A percentile compares a stretch with the other conserved stretches of the same genome.
Evolutionary conservation across 1,140 invertebrate genomes (phyloP).

Genomic region (Drosophila malerkotliana): DNA sequence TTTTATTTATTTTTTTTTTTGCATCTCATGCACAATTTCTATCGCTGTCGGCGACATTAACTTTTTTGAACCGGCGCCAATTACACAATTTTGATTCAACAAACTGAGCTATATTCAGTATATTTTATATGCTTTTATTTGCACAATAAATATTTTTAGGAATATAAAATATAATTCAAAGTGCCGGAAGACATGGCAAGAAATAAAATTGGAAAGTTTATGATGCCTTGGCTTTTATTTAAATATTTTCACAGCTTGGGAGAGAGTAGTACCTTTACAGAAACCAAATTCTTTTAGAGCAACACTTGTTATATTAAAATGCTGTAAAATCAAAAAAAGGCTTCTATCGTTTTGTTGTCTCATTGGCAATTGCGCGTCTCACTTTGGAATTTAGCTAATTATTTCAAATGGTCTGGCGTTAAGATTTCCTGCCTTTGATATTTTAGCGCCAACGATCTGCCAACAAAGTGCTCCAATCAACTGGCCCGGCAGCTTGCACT

Average conservation of each 20-base stretch:
- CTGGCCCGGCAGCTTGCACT: constrained; percentile 13
- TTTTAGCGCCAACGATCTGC: constrained; percentile 37
- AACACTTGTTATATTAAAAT: not conserved
- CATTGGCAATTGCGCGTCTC: constrained; percentile 16
- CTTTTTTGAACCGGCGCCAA: constrained; percentile 5
- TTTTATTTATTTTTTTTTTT: constrained; percentile 4
- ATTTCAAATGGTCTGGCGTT: constrained; percentile 22
- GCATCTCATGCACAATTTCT: constrained; percentile 29
- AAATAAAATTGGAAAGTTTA: constrained; percentile 56
- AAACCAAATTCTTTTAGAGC: not conserved
- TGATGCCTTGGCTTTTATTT: constrained; percentile 6
- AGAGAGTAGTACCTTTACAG: not conserved
- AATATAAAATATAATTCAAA: not conserved
- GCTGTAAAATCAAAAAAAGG: not conserved
- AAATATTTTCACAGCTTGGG: not conserved
- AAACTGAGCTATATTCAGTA: constrained; percentile 29
- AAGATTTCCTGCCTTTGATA: constrained; percentile 45
- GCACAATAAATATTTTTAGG: constrained; percentile 1
- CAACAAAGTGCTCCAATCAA: constrained; percentile 9
- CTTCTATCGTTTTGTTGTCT: not conserved
- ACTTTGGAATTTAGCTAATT: constrained; percentile 42
- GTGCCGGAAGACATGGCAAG: not conserved
- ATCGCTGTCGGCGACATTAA: constrained; percentile 1
- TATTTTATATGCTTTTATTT: constrained; percentile 6
- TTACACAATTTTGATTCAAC: constrained; percentile 7